Conservation (phyloP, 2,888 invertebrate species). For the Dryadula phaetusa region DNA sequence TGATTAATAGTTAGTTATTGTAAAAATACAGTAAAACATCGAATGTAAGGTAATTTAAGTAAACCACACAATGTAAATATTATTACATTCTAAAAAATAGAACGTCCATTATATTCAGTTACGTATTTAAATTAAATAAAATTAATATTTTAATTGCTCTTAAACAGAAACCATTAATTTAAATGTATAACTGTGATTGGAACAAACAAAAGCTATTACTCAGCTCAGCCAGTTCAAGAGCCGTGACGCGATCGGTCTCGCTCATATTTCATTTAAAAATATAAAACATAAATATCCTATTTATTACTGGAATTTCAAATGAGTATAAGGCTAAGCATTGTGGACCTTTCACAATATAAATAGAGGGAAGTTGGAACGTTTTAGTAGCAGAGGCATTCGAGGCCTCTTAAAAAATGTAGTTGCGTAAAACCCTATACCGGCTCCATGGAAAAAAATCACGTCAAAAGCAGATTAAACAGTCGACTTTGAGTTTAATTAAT, state of each 20-base stretch:
- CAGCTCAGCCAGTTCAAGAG: background rate
- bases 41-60: too few relatives aligned
- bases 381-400: conserved; percentile 16
- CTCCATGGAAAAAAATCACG: conserved; percentile 5
- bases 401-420: conserved; percentile 30
- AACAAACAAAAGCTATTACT: conserved; percentile 21
- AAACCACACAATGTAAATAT: too few relatives aligned
- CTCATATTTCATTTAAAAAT: conserved; percentile 6
- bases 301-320: conserved; percentile 15
- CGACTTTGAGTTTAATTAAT: conserved; percentile 25
- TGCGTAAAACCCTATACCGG: conserved; percentile 19
- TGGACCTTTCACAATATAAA: conserved; percentile 12
- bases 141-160: conserved; percentile 11
- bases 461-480: conserved; percentile 35
- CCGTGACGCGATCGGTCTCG: conserved; percentile 17
- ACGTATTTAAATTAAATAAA: background rate
- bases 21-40: too few relatives aligned
- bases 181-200: conserved; percentile 13
- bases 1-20: too few relatives aligned
- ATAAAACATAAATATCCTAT: conserved; percentile 13
- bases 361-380: conserved; percentile 6
- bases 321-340: conserved; percentile 23
- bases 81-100: background rate
- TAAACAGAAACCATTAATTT: conserved; percentile 12
- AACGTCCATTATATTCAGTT: background rate